phyloP scores from a whole-genome alignment of 2,113 vertebrate species.

The Oreochromis niloticus region DNA sequence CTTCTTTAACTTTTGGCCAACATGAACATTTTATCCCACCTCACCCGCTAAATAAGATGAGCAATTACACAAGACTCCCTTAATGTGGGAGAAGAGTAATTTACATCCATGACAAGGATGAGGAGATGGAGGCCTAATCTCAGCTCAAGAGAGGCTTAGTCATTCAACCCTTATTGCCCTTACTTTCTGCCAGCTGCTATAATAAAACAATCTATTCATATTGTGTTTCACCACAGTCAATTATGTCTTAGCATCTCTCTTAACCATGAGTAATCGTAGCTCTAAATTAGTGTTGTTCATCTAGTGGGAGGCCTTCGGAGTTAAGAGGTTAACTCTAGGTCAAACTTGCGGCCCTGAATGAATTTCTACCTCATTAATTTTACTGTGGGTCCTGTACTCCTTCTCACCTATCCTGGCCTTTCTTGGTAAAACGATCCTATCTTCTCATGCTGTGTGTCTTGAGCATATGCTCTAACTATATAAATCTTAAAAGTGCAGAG shows the following conservation, averaged over 20 bases:
- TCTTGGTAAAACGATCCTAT: conserved; percentile 15
- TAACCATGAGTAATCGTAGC: conserved; percentile 50
- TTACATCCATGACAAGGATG: conserved; percentile 46
- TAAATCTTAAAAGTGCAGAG: conserved; percentile 24
- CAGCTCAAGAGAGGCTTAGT: conserved; percentile 39
- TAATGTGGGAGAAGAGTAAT: conserved; percentile 48
- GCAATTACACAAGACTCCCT: conserved; percentile 49
- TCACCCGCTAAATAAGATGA: conserved; percentile 36
- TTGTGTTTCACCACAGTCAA: conserved; percentile 55
- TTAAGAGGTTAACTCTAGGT: conserved; percentile 36
- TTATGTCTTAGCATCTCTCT: conserved; percentile 41
- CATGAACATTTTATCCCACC: background rate
- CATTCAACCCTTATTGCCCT: conserved; percentile 55
- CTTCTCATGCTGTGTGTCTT: background rate
- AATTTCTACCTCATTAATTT: conserved; percentile 40
- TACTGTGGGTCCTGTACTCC: background rate
- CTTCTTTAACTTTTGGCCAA: background rate
- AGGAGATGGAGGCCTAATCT: conserved; percentile 48
- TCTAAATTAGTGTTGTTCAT: conserved; percentile 40
- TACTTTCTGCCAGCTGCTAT: conserved; percentile 57
- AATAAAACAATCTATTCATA: conserved; percentile 57
- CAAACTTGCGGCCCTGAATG: conserved; percentile 20
- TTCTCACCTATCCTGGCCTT: background rate
- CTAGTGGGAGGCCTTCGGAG: conserved; percentile 34
- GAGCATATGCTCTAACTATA: background rate